Evolutionary conservation across 2,113 vertebrate species (phyloP), one percentile per base, ranked within the genome.

Genomic region (Okapia johnstoni): DNA sequence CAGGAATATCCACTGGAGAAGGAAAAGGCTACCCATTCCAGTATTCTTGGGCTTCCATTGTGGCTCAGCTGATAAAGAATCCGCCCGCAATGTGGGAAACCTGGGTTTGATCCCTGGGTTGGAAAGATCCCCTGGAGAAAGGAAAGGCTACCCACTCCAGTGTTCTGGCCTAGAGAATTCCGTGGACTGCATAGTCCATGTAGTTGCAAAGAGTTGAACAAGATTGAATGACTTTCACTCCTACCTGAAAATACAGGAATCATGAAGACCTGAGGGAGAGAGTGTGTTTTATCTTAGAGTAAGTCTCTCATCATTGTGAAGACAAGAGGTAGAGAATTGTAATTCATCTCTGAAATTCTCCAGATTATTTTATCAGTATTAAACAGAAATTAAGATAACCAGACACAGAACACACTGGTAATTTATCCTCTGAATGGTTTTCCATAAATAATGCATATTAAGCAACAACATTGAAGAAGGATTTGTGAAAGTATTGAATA

Each of bases 21-120:
- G 17, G 16, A n/a, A 21, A 70, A 70, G 63, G 19, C 9, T 70
- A 70, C 63, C 63, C 63, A 70, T 21, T 70, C n/a, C n/a, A 36
- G 63, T 70, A 21, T 36, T 70, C 19, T 23, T 70, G n/a, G 17
- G 63, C 63, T 70, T 23, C n/a, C n/a, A 36, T 23, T 70, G 5
- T 70, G 63, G n/a, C 63, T 36, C n/a, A 36, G 19, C 19, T 70
- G 63, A 36, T 70, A 70, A 70, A 70, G n/a, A 36, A 70, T 70
- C 63, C 2, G 0, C 19, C 63, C 0, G 2, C 1, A 70, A 70
- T 36, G 63, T 36, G n/a, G 5, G 2, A 36, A 36, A 23, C 5
- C n/a, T 70, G 63, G n/a, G 9, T 70, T 70, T 2, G 2, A 36
- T 36, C 19, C n/a, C n/a, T 36, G 63, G 2, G 19, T 36, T 70